A percentile compares a stretch with the other conserved stretches of the same genome.
phyloP scores from a whole-genome alignment of 1,140 invertebrate genomes.

The Neocloeon triangulifer region DNA sequence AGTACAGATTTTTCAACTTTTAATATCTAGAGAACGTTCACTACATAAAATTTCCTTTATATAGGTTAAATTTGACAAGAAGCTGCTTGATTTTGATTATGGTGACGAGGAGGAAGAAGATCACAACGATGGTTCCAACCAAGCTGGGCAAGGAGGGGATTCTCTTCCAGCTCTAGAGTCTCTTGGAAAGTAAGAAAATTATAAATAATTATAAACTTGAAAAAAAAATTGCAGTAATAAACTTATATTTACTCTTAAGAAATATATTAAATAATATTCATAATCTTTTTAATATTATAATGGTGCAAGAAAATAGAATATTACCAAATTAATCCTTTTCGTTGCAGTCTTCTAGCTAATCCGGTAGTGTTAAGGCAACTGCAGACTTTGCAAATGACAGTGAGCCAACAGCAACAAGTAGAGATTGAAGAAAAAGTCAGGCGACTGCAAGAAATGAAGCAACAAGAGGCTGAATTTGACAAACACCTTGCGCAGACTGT shows the following conservation, averaged over 20 bases:
- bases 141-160: slow-evolving; percentile 8
- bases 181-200: slow-evolving; percentile 10
- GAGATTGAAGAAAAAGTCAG: slow-evolving; percentile 47
- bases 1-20: background rate
- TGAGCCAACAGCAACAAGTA: slow-evolving; percentile 19
- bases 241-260: too few species aligned
- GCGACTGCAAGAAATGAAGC: slow-evolving; percentile 43
- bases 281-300: too few species aligned
- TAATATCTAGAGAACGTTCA: background rate
- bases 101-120: slow-evolving; percentile 59
- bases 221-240: too few species aligned
- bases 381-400: slow-evolving; percentile 33
- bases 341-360: slow-evolving; percentile 37
- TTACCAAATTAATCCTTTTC: too few species aligned
- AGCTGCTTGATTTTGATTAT: slow-evolving; percentile 66
- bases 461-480: slow-evolving; percentile 57
- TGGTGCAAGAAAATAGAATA: too few species aligned
- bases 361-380: slow-evolving; percentile 46
- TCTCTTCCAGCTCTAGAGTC: slow-evolving; percentile 15
- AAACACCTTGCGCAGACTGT: slow-evolving; percentile 49
- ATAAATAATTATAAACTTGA: too few species aligned
- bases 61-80: slow-evolving; percentile 43
- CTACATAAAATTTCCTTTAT: too few species aligned
- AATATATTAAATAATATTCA: too few species aligned
- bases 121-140: slow-evolving; percentile 5